A percentile compares a stretch with the other conserved stretches of the same genome.
Evolutionary conservation across 1,140 invertebrate species (phyloP).

Genomic region (Drosophila repleta): DNA sequence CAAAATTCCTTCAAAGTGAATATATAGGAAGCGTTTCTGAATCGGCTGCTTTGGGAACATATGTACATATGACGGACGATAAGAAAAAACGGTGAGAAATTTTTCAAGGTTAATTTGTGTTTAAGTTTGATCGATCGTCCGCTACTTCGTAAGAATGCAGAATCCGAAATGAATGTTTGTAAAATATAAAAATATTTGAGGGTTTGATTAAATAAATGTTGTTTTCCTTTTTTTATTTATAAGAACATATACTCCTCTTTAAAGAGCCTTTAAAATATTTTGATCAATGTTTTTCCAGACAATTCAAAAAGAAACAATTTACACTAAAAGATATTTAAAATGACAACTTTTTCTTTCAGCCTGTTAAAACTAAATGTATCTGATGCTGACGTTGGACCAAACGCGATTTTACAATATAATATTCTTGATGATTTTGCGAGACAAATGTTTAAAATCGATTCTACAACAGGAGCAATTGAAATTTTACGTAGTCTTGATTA

Average conservation of each 20-base stretch:
- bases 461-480: constrained; percentile 94
- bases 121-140: too few species aligned
- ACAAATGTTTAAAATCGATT: constrained; percentile 93
- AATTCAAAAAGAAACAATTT: not conserved
- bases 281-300: too few species aligned
- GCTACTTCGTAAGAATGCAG: not conserved
- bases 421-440: constrained; percentile 91
- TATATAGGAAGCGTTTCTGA: constrained; percentile 91
- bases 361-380: constrained; percentile 92
- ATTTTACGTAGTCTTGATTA: constrained; percentile 92
- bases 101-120: too few species aligned
- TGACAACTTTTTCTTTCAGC: constrained; percentile 85
- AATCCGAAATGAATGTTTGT: too few species aligned
- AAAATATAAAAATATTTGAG: too few species aligned
- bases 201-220: too few species aligned
- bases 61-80: constrained; percentile 86
- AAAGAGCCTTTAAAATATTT: too few species aligned
- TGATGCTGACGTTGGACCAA: constrained; percentile 92
- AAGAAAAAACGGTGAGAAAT: constrained; percentile 55
- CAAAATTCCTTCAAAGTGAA: constrained; percentile 88
- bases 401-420: constrained; percentile 92
- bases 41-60: constrained; percentile 88
- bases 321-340: not conserved
- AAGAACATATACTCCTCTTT: not conserved
- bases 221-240: not conserved